Evolutionary conservation across 2,888 invertebrate species (phyloP), one percentile per base, ranked within the genome.

Genomic region (Eupithecia centaureata): DNA sequence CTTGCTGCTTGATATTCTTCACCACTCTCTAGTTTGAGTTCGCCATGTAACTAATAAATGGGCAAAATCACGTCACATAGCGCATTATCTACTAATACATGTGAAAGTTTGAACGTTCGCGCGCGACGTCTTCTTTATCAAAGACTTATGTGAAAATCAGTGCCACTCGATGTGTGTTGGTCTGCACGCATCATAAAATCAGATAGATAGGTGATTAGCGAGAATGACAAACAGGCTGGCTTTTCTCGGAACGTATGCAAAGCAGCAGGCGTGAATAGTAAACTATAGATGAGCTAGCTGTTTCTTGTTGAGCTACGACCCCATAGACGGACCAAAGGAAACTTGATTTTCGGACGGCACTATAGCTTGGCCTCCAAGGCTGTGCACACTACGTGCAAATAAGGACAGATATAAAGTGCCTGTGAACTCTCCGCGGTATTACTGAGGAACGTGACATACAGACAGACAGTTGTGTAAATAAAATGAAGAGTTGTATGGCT

Each of bases 381-480:
- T 88, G 73, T 78, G 78, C 61, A 51, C 47, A 57, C 79, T 77
- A 71, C 75, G 60, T 63, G 67, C 81, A 79, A 91, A 90, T 92
- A 88, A 91, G 92, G 91, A 91, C 89, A 90, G 84, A 87, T 93
- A 92, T 93, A 93, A 92, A 89, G 47, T 87, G 87, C 84, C 78
- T 87, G 89, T 82, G 84, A 84, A 89, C 88, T 88, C 85, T 82
- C 81, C 71, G 82, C 85, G 84, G 84, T 84, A 76, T 73, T 90
- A 92, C 86, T 92, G 85, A 85, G 87, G 87, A 86, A 82, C 80
- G 77, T 75, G 82, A 77, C 81, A 77, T 76, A 78, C 76, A 67
- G 78, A 77, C 74, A 76, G 77, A 72, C 80, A 81, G 89, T 84
- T 86, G 91, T 85, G 75, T 84, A 30, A 32, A 57, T 63, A 67